phyloP scores from a whole-genome alignment of 2,888 invertebrate species.

The Parochlus steinenii region DNA sequence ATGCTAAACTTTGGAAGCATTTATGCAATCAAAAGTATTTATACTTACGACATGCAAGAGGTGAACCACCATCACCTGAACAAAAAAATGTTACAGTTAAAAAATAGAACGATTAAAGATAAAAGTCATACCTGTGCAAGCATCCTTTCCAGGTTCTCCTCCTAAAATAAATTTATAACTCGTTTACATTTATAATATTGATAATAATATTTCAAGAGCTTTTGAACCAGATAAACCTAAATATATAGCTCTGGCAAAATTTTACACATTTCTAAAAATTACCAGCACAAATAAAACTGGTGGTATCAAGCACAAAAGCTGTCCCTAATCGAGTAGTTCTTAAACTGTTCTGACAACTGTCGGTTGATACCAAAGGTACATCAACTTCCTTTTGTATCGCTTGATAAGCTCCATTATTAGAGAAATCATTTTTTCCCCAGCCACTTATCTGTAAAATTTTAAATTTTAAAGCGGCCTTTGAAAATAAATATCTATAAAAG shows the following conservation, averaged over 20 bases:
- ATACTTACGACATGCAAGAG: no score
- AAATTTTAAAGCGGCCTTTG: neutral
- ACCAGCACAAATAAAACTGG: conserved; percentile 62
- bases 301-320: conserved; percentile 41
- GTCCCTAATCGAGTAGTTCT: conserved; percentile 47
- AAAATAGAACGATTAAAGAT: neutral
- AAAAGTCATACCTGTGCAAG: conserved; percentile 47
- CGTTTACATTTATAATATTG: no score
- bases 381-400: conserved; percentile 58
- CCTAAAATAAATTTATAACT: no score
- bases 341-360: conserved; percentile 45
- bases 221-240: no score
- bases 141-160: conserved; percentile 59
- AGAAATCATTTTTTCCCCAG: conserved; percentile 72
- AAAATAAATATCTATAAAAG: no score
- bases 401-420: conserved; percentile 37
- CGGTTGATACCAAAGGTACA: conserved; percentile 49
- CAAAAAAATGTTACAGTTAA: neutral
- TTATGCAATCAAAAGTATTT: no score
- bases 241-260: no score
- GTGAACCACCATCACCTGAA: conserved; percentile 5
- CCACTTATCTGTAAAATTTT: conserved; percentile 44
- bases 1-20: neutral
- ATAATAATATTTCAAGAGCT: no score
- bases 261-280: no score